Evolutionary conservation across 2,113 vertebrate species (phyloP), one percentile per base, ranked within the genome.

Genomic region (Rutilus rutilus): DNA sequence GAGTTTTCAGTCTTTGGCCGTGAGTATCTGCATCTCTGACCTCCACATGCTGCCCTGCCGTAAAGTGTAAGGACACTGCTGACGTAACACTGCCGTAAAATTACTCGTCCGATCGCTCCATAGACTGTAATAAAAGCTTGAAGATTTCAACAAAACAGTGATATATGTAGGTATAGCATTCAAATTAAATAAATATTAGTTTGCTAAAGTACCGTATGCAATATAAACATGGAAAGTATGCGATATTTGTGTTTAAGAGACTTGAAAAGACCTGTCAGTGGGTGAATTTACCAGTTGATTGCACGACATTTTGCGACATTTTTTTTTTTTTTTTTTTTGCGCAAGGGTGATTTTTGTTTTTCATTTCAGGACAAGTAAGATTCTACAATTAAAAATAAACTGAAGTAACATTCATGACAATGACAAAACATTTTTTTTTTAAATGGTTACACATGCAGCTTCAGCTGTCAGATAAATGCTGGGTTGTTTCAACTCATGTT

Each of bases 21-120:
- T n/a, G 5, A 19, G 4, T 19, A 45, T 64, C 64, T 17, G 6
- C 47, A 36, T 30, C 21, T 25, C 90, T 95, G 94, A 95, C 94
- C 93, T 94, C 93, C 92, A 94, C 65, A 92, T 87, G 93, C 88
- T 89, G 82, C 85, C 85, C 82, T 90, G 89, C 90, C 92, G 92
- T 90, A 93, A 94, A 94, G 78, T 75, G 57, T 6, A 82, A 90
- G 80, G 83, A 59, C 81, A 54, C 30, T 3, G 5, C 5, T 82
- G 69, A 85, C 87, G 80, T 47, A 57, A 87, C 11, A 50, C 59
- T 81, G 86, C n/a, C 87, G 89, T 84, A 88, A 90, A 88, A 3
- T 17, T 8, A 4, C 4, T 59, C 30, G 30, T 5, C 3, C 1
- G 27, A 57, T 73, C n/a, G 10, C 7, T 8, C 19, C 54, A 21